Base-by-base conservation (phyloP, 2,797 vertebrate species). In the Trachops cirrhosus region DNA sequence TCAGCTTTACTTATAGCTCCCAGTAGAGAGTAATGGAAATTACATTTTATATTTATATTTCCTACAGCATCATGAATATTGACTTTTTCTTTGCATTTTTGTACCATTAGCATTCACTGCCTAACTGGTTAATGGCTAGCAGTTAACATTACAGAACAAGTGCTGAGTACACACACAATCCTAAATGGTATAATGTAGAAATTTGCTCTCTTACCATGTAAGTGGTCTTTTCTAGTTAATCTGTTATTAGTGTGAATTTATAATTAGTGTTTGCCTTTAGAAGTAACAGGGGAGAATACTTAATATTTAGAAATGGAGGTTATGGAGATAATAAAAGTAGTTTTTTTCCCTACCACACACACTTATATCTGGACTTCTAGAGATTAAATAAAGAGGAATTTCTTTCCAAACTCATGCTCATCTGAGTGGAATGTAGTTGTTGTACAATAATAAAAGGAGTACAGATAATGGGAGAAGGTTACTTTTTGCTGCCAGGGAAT, bases 271-370 rank as follows among this genome's bases (percentile, higher is more conserved):
- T 92, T 92, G 71, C 39, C 73, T 97, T 96, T 92, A 68, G 44
- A 90, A 89, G 3, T 48, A n/a, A 68, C 9, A 32, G 32, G 80
- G 9, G 5, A 75, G 1, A 0, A 0, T 10, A 16, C 91, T 87
- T 79, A 59, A 70, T 80, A 67, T 84, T 97, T 95, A 97, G 14
- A 14, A 46, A 70, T 39, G 22, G 48, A 90, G 34, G 48, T n/a
- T 44, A 64, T 18, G 14, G 37, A 91, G 5, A 1, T 79, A 44
- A n/a, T 62, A 32, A 48, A 95, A 85, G 77, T 78, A 22, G 37
- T 48, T 59, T 62, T 77, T 37, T 89, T 71, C 29, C 10, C 10
- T 68, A 16, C 12, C 24, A 64, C 4, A 89, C 6, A n/a, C 4
- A 54, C 0, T 70, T 80, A 48, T 5, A 86, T 91, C 34, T 96